Base-by-base conservation (phyloP, 2,113 vertebrate species). In the Heliornis fulica region DNA sequence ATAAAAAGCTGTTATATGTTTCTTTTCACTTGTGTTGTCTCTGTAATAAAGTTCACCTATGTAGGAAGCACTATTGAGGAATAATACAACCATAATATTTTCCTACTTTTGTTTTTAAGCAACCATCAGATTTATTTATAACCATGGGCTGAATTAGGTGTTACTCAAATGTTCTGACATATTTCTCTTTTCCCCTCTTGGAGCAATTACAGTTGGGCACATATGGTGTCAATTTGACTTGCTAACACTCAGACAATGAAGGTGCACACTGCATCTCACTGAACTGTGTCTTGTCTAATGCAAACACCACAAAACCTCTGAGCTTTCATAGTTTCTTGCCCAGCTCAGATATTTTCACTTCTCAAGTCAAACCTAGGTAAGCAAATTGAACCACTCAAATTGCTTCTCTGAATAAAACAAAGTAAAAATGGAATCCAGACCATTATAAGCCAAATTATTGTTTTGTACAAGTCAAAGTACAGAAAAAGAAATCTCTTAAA, bases 191-290 rank as follows among this genome's bases (percentile, higher is more conserved):
- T 96, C 94, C 96, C 90, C 92, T 92, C 89, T 94, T 43, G 83
- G 93, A 97, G 96, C 93, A 97, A 96, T 97, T 96, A 97, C 94
- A 95, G 92, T 84, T 94, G 74, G 81, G 68, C 91, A 76, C 97
- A 98, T 97, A 96, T 97, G 98, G 97, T 97, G 97, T 98, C 97
- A 95, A 98, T 98, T 98, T 97, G 96, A 80, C 87, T 50, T 59
- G 83, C 88, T 91, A 60, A 9, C 50, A 40, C 79, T 96, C 87
- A 96, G 95, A 97, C 96, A 96, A 96, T 84, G 95, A 96, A 89
- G 63, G 82, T 41, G 95, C 72, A 68, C 68, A 82, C 74, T 40
- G 86, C 69, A 77, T 95, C 93, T 94, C 95, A 76, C 54, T 71
- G 88, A 93, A 85, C 91, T 89, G 90, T 93, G 89, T 98, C 97